Evolutionary conservation across 1,140 invertebrate genomes (phyloP), one percentile per base, ranked within the genome.

Genomic region (Drosophila eugracilis): DNA sequence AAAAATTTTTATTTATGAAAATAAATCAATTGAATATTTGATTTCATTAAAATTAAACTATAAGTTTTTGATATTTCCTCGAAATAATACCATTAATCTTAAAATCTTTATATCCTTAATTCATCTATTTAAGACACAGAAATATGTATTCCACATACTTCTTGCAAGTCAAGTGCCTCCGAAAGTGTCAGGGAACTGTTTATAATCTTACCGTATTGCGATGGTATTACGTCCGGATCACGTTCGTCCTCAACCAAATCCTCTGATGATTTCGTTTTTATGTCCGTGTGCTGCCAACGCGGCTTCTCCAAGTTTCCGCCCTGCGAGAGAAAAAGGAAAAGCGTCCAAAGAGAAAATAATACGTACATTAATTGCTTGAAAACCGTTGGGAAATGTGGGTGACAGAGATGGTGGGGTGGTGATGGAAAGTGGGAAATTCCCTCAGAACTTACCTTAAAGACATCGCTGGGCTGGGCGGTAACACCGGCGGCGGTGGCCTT

Each of bases 211-310:
- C 95, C 94, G 76, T 94, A 95, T 92, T 95, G 95, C 48, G 94
- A 95, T 62, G 95, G 95, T 86, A 95, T 95, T 34, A 95, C 93
- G 91, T 95, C 95, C 15, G 95, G 95, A 92, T 95, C 95, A 86
- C 94, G 94, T 91, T 95, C 94, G 71, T 95, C 93, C 49, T 91
- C 91, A 21, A 91, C 84, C 49, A 91, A 72, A 75, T 91, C 89
- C 54, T 91, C 90, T 10, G 78, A 78, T 78, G 91, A 78, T 79
- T 91, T 91, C 21, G 90, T 89, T 78, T 91, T 91, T 58, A 90
- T 89, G 44, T 91, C 91, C 15, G 89, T 91, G 69, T 91, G 90
- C 49, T 91, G 91, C 91, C 91, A 91, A 2, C 90, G 89, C 28
- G 90, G 90, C 69, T 91, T 91, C 50, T 91, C 90, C 63, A 91